A percentile compares a stretch with the other conserved stretches of the same genome.
Conservation (phyloP, 37 sponge, comb jelly and placozoan species). For the Ianthella basta region DNA sequence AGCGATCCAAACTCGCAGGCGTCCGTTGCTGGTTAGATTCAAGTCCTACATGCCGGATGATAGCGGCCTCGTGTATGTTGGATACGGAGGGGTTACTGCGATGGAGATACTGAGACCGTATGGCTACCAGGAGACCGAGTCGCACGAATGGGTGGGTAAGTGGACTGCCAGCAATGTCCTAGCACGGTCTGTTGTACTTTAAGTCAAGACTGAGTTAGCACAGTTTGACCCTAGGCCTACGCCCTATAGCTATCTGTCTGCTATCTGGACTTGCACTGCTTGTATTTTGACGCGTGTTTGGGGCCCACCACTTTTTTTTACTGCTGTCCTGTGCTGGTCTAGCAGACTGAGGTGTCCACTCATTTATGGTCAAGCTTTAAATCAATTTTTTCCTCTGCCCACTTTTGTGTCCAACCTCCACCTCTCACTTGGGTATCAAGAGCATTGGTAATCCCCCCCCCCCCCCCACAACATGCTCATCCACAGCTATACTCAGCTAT, state of each 20-base stretch:
- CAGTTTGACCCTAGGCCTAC: too few relatives aligned
- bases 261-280: too few relatives aligned
- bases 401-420: background rate
- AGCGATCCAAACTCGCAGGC: constrained; percentile 2
- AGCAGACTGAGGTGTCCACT: too few relatives aligned
- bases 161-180: background rate
- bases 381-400: too few relatives aligned
- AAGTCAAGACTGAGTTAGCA: too few relatives aligned
- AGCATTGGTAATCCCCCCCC: background rate
- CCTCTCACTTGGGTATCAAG: background rate
- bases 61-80: constrained; percentile 69
- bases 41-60: constrained; percentile 68
- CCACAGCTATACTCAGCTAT: too few relatives aligned
- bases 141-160: constrained; percentile 83
- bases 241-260: too few relatives aligned
- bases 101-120: constrained; percentile 74
- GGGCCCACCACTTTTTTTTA: too few relatives aligned
- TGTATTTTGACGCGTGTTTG: too few relatives aligned
- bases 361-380: too few relatives aligned
- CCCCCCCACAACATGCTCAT: background rate
- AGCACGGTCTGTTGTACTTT: too few relatives aligned
- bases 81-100: constrained; percentile 84
- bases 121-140: constrained; percentile 77
- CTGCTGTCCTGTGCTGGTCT: too few relatives aligned
- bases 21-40: constrained; percentile 84